These are phyloP conservation scores for Spermophilus dauricus DNA, from an alignment of 2,113 vertebrate species.

Conservation along the genomic window DNA sequence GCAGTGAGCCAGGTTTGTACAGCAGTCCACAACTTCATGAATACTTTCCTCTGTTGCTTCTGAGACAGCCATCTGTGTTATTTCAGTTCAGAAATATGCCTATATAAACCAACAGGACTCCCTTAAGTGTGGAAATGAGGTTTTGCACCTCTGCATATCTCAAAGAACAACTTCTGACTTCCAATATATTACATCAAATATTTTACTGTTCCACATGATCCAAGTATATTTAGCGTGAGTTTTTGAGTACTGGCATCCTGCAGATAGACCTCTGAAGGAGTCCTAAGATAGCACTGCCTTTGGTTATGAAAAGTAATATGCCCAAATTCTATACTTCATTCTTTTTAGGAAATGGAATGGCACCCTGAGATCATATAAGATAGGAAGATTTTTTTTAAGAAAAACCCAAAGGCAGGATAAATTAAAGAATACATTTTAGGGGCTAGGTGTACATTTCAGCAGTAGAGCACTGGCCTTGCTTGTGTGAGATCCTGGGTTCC, in stretches of 20 bases:
- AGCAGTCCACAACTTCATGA: slow-evolving; percentile 57
- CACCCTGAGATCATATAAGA: not conserved
- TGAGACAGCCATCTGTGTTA: slow-evolving; percentile 16
- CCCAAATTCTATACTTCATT: slow-evolving; percentile 28
- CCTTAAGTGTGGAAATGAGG: slow-evolving; percentile 18
- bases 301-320: slow-evolving; percentile 54
- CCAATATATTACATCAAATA: slow-evolving; percentile 45
- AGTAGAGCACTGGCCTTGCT: too few species aligned
- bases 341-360: slow-evolving; percentile 12
- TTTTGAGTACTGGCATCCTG: slow-evolving; percentile 31
- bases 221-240: slow-evolving; percentile 13
- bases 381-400: not conserved
- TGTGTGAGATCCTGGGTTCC: accelerated
- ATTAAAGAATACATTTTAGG: slow-evolving; percentile 9
- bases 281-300: slow-evolving; percentile 44
- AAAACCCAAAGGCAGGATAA: not conserved
- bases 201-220: slow-evolving; percentile 52
- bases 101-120: slow-evolving; percentile 23
- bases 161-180: not conserved
- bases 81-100: slow-evolving; percentile 8
- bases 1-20: slow-evolving; percentile 16
- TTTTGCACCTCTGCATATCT: not conserved
- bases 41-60: slow-evolving; percentile 28
- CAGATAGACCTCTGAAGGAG: slow-evolving; percentile 10
- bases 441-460: not conserved